Evolutionary conservation across 2,888 invertebrate species (phyloP), one percentile per base, ranked within the genome.

Genomic region (Unio delphinus): DNA sequence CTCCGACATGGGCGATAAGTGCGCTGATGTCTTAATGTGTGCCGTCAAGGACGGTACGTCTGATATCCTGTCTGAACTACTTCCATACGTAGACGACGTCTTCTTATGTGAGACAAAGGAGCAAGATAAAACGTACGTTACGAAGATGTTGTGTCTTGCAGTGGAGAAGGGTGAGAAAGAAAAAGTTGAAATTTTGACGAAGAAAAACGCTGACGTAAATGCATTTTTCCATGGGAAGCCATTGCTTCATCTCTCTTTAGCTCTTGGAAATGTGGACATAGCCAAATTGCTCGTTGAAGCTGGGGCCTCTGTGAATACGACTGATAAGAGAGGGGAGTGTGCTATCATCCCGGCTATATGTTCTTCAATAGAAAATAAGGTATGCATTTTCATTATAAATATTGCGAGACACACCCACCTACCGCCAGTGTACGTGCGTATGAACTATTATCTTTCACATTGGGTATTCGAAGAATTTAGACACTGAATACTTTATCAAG

Each of bases 61-160:
- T 57, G 68, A 65, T 18, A 55, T 68, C 7, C 45, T 79, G 7
- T 23, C 64, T n/a, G 56, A 61, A 15, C 28, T 80, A 20, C 66
- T 80, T 23, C 60, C 63, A 11, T 65, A 74, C 26, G 67, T 74
- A 5, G 76, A 77, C 55, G 70, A 78, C 18, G 61, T 56, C 3
- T 61, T 76, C 54, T 30, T 74, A 26, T 58, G 54, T 18, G 61
- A 64, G 8, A 55, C 45, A 20, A 34, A 67, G 7, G 55, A 61
- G 57, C 64, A 69, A 28, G 68, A 69, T 30, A 76, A 74, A 62
- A 71, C 67, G 45, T 59, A 70, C 60, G 55, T 75, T 17, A 73
- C 76, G 8, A 80, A 77, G 74, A 66, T 81, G 57, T 63, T 81
- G 26, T 78, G 74, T 34, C 55, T 55, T 45, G 78, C 77, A 7